These are phyloP conservation scores for Charadrius vociferus DNA, from an alignment of 2,113 vertebrate genomes.

Conservation along the genomic window DNA sequence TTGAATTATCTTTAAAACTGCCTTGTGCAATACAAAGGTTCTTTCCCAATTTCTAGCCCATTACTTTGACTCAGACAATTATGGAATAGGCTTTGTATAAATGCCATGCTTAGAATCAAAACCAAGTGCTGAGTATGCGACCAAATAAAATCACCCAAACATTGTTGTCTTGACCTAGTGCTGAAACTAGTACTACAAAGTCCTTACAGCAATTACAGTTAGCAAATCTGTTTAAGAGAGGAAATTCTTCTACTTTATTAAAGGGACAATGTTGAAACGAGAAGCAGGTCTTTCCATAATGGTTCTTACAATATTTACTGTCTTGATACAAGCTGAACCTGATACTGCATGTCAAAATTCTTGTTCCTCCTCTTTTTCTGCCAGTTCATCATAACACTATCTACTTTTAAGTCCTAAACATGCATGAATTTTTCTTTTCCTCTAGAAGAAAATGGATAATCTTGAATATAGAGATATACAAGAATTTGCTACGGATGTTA, in stretches of 20 bases:
- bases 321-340: neutral
- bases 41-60: neutral
- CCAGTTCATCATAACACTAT: neutral
- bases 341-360: neutral
- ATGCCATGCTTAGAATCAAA: neutral
- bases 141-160: neutral
- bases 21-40: neutral
- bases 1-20: neutral
- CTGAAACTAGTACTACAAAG: neutral
- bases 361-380: neutral
- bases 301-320: neutral
- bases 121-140: neutral
- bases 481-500: constrained; percentile 89
- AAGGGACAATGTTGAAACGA: neutral
- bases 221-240: neutral
- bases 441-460: constrained; percentile 87
- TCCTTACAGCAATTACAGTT: neutral
- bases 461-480: constrained; percentile 81
- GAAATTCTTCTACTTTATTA: neutral
- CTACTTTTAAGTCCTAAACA: neutral
- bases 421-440: neutral
- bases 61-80: neutral
- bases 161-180: neutral
- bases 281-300: neutral
- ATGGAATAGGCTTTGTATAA: neutral